These are phyloP conservation scores for Gasteruption jaculator DNA, from an alignment of 2,888 invertebrate genomes.

Conservation along the genomic window DNA sequence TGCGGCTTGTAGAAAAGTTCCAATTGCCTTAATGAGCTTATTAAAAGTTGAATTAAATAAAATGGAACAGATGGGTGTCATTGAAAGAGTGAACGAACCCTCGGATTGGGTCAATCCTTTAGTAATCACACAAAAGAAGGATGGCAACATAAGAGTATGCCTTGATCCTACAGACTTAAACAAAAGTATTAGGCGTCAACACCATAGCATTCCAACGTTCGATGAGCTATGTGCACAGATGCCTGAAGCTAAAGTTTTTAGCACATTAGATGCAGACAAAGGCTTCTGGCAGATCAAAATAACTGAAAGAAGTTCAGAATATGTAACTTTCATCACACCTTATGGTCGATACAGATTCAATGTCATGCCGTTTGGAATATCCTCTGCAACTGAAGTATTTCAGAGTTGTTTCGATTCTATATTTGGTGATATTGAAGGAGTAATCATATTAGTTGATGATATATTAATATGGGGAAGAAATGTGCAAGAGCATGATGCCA, in stretches of 20 bases:
- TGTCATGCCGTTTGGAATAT: slow-evolving; percentile 26
- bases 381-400: slow-evolving; percentile 11
- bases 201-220: slow-evolving; percentile 26
- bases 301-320: slow-evolving; percentile 22
- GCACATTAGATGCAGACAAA: slow-evolving; percentile 26
- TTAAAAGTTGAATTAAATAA: slow-evolving; percentile 24
- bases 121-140: slow-evolving; percentile 13
- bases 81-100: slow-evolving; percentile 24
- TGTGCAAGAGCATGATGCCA: slow-evolving; percentile 27
- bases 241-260: slow-evolving; percentile 22
- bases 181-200: slow-evolving; percentile 23
- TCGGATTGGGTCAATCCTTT: slow-evolving; percentile 30
- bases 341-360: slow-evolving; percentile 29
- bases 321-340: slow-evolving; percentile 28
- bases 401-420: slow-evolving; percentile 11
- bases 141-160: slow-evolving; percentile 28
- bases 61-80: slow-evolving; percentile 21
- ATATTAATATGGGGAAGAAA: no score
- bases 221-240: slow-evolving; percentile 29
- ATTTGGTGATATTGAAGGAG: no score
- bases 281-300: slow-evolving; percentile 30
- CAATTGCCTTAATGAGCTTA: slow-evolving; percentile 18
- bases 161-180: slow-evolving; percentile 34
- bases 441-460: no score
- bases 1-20: slow-evolving; percentile 21